Percentiles rank a stretch among this genome's conserved stretches.
Conservation (phyloP, 2,888 invertebrate species). For the Bimastos eiseni region DNA sequence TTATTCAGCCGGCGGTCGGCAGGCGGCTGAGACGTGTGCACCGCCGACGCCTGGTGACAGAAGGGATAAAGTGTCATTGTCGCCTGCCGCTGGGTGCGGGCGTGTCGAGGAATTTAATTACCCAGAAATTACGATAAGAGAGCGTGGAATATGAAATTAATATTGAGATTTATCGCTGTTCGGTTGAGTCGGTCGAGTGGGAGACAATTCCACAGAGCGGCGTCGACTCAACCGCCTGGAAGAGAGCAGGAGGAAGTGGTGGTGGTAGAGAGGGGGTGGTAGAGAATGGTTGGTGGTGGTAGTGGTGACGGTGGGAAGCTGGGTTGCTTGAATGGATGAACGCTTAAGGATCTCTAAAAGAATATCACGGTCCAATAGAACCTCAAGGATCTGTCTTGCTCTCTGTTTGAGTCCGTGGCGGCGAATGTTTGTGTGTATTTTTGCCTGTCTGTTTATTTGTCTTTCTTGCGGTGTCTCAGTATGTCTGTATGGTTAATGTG, state of each 20-base stretch:
- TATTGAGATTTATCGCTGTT: not conserved
- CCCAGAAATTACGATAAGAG: not conserved
- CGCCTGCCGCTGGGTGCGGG: not conserved
- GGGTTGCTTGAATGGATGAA: not conserved
- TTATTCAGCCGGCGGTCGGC: not conserved
- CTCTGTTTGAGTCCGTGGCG: not conserved
- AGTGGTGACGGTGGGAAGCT: not conserved
- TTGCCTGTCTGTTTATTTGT: not conserved
- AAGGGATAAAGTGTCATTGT: not conserved
- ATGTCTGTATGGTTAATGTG: too few species aligned
- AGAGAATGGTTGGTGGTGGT: not conserved
- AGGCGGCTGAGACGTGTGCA: not conserved
- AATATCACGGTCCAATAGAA: not conserved
- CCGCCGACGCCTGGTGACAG: not conserved
- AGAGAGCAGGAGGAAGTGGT: not conserved
- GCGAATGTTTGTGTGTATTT: not conserved
- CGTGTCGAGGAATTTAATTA: slow-evolving; percentile 6
- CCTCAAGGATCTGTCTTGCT: not conserved
- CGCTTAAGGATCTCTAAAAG: not conserved
- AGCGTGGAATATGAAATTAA: not conserved
- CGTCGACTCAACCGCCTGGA: not conserved
- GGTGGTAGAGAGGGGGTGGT: slow-evolving; percentile 15
- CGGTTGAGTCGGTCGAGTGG: not conserved
- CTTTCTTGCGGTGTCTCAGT: not conserved
- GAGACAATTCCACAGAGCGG: not conserved